phyloP scores from a whole-genome alignment of 2,113 vertebrate genomes.

The Sphyrna mokarran region DNA sequence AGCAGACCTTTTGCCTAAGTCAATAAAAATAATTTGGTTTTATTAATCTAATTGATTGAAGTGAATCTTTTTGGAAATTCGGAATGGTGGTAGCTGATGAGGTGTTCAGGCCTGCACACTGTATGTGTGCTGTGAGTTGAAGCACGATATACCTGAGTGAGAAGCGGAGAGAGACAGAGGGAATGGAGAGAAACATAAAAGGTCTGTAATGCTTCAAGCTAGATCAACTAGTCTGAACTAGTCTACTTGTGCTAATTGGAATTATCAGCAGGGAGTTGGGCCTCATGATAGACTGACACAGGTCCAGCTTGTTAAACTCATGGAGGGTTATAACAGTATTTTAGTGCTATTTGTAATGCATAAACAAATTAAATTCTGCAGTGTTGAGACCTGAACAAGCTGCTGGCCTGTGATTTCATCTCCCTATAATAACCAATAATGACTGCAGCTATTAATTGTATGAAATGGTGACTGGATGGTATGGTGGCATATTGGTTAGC shows the following conservation, averaged over 20 bases:
- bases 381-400: neutral
- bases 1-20: neutral
- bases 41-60: neutral
- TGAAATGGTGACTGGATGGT: neutral
- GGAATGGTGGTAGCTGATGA: neutral
- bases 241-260: neutral
- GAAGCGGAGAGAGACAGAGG: neutral
- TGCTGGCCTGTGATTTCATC: neutral
- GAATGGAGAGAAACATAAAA: neutral
- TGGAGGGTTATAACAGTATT: neutral
- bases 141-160: neutral
- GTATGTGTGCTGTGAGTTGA: neutral
- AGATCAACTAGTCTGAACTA: neutral
- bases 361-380: slow-evolving; percentile 23
- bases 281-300: neutral
- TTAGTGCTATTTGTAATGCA: neutral
- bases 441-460: neutral
- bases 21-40: neutral
- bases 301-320: neutral
- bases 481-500: too few species aligned
- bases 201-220: neutral
- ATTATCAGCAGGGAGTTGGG: neutral
- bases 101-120: neutral
- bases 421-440: neutral
- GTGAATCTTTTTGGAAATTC: neutral